Base-by-base conservation (phyloP, 2,797 vertebrate species). In the Siniperca scherzeri region DNA sequence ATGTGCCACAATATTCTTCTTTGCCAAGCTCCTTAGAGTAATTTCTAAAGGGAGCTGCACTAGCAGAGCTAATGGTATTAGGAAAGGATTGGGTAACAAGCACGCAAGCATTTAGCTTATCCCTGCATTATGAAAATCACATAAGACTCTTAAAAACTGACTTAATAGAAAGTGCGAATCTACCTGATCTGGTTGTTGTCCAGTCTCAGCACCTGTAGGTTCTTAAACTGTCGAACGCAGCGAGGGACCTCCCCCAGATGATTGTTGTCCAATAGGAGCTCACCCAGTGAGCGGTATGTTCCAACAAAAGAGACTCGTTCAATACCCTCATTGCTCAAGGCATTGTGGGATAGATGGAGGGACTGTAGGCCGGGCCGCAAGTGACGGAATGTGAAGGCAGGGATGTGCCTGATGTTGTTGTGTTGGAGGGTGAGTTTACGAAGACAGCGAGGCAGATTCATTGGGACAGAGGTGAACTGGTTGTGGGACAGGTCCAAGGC, bases 131-230 rank as follows among this genome's bases (percentile, higher is more conserved):
- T 77, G 16, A 52, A 74, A 62, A 79, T 75, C 36, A 59, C 3
- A 38, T 69, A 52, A 68, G 8, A 40, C 8, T 25, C 5, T 36
- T 6, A 21, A 25, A 46, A 66, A 22, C 2, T 57, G 42, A 62
- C 22, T 67, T 61, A 1, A 11, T 66, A 3, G 17, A 68, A 57
- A 57, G 25, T 60, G 46, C 1, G 11, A 5, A 14, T 53, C 46
- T 87, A 94, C 94, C 96, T 96, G 94, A 97, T 97, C 80, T 92
- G 91, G 86, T 96, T 97, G 92, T 95, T 90, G 83, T 96, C 96
- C 74, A 97, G 94, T 36, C 86, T 90, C 74, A 97, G 90, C 50
- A 93, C 91, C 87, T 95, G 95, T 74, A 97, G 93, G 19, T 90
- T 92, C 74, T 91, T 95, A 82, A 97, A 96, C 89, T 93, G 91